phyloP scores from a whole-genome alignment of 2,888 invertebrate genomes.

The Phrixothrix hirtus region DNA sequence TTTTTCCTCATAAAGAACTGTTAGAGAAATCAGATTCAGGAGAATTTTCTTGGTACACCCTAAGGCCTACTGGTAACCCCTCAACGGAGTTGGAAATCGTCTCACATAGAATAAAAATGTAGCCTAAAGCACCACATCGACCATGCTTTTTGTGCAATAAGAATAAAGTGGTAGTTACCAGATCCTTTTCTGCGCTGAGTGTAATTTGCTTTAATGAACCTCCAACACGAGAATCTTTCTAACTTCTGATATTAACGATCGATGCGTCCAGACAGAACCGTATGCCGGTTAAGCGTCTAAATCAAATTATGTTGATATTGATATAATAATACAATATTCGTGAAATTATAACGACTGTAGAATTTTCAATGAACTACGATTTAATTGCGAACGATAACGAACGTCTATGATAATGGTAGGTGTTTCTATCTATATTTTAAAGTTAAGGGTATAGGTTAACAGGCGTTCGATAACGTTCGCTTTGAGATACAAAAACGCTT shows the following conservation, averaged over 20 bases:
- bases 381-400: constrained; percentile 31
- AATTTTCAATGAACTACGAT: constrained; percentile 26
- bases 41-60: constrained; percentile 20
- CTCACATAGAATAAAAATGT: constrained; percentile 27
- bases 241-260: constrained; percentile 7
- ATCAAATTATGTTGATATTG: constrained; percentile 13
- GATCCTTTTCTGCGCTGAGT: constrained; percentile 20
- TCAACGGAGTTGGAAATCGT: constrained; percentile 19
- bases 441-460: constrained; percentile 16
- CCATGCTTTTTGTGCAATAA: constrained; percentile 24
- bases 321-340: constrained; percentile 5
- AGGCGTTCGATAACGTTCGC: constrained; percentile 26
- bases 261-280: constrained; percentile 15
- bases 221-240: constrained; percentile 7
- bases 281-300: constrained; percentile 10
- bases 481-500: constrained; percentile 39
- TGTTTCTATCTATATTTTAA: constrained; percentile 28
- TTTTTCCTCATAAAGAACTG: constrained; percentile 9
- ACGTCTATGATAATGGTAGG: constrained; percentile 21
- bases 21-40: constrained; percentile 17
- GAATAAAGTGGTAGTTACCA: constrained; percentile 28
- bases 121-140: constrained; percentile 24
- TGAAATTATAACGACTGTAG: constrained; percentile 19
- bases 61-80: constrained; percentile 16
- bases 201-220: constrained; percentile 29